phyloP scores from a whole-genome alignment of 2,888 invertebrate species.

The Panzeria rudis region DNA sequence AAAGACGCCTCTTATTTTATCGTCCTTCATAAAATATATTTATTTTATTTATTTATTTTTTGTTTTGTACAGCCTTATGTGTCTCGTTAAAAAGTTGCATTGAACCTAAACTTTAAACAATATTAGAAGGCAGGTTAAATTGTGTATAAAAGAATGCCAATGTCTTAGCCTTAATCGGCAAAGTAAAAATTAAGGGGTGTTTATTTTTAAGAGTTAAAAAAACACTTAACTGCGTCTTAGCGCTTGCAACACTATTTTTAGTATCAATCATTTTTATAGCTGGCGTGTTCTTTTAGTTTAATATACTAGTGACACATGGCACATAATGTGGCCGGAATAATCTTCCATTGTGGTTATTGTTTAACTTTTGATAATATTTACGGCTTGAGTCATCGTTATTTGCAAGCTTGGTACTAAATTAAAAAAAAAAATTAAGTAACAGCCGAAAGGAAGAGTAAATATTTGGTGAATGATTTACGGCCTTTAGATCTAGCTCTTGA shows the following conservation, averaged over 20 bases:
- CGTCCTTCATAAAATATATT: neutral
- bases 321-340: neutral
- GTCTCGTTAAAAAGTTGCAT: constrained; percentile 22
- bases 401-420: too few species aligned
- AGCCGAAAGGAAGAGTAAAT: too few species aligned
- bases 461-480: too few species aligned
- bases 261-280: neutral
- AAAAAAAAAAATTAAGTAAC: too few species aligned
- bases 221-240: neutral
- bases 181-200: constrained; percentile 14
- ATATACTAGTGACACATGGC: neutral
- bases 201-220: constrained; percentile 4
- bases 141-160: constrained; percentile 1
- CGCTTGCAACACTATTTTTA: neutral
- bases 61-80: neutral
- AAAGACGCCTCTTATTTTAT: constrained; percentile 43
- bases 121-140: constrained; percentile 35
- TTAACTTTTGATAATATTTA: neutral
- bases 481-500: too few species aligned
- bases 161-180: neutral
- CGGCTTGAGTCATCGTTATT: too few species aligned
- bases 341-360: neutral
- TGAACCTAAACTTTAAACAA: constrained; percentile 49
- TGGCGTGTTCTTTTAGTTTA: neutral
- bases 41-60: neutral